Conservation (phyloP, 2,888 invertebrate genomes). For the Nyleta sp. region DNA sequence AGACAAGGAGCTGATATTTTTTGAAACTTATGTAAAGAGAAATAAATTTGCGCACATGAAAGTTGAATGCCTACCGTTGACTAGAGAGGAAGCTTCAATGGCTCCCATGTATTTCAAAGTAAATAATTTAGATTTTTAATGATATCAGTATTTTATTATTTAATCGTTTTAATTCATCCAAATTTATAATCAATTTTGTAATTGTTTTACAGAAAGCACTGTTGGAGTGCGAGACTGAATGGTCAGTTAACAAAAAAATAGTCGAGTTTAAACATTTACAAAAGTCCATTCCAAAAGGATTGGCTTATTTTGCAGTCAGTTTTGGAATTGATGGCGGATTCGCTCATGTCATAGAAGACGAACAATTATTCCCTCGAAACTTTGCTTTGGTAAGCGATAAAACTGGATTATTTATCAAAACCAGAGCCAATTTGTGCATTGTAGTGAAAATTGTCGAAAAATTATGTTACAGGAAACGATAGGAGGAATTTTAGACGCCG, state of each 20-base stretch:
- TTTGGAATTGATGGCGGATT: conserved; percentile 96
- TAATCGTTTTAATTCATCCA: too few relatives aligned
- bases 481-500: conserved; percentile 96
- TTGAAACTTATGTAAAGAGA: conserved; percentile 92
- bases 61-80: conserved; percentile 95
- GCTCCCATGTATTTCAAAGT: conserved; percentile 98
- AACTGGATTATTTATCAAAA: not conserved
- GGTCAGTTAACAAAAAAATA: conserved; percentile 97
- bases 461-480: conserved; percentile 89
- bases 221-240: conserved; percentile 96
- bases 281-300: conserved; percentile 93
- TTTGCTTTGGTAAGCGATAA: conserved; percentile 86
- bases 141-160: conserved; percentile 6
- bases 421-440: not conserved
- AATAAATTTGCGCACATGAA: conserved; percentile 92
- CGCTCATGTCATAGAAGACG: conserved; percentile 99
- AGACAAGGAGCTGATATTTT: conserved; percentile 93
- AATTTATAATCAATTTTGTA: not conserved
- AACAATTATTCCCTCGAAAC: conserved; percentile 91
- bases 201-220: conserved; percentile 89
- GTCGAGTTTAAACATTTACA: conserved; percentile 88
- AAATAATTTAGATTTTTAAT: conserved; percentile 23
- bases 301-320: conserved; percentile 97
- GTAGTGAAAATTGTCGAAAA: conserved; percentile 13
- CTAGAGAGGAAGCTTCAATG: conserved; percentile 91